Evolutionary conservation across 2,888 invertebrate species (phyloP).

Genomic region (Hypselothyrea guttata): DNA sequence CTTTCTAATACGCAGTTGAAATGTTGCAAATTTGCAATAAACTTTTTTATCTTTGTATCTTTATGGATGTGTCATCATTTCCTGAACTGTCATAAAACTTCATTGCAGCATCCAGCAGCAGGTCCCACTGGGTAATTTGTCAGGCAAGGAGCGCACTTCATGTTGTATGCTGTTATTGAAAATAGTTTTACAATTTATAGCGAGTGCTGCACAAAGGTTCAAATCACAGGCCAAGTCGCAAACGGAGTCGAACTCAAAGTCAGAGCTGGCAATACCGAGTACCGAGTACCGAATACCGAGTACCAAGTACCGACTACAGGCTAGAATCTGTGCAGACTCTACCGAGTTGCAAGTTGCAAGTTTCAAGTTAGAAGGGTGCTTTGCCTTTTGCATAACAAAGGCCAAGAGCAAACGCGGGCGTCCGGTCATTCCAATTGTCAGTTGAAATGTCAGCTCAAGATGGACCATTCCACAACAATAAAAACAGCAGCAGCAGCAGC

Average conservation of each 20-base stretch:
- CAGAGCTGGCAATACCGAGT: constrained; percentile 2
- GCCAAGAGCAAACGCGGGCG: constrained; percentile 27
- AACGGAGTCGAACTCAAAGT: background rate
- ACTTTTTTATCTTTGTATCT: too few species aligned
- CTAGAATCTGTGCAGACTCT: too few species aligned
- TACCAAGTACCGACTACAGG: too few species aligned
- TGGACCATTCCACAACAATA: constrained; percentile 35
- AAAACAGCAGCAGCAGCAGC: constrained; percentile 10
- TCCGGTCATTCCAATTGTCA: constrained; percentile 72
- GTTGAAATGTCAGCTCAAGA: constrained; percentile 75
- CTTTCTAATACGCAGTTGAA: too few species aligned
- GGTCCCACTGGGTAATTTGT: too few species aligned
- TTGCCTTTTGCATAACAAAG: constrained; percentile 73
- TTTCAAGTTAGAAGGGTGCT: constrained; percentile 1
- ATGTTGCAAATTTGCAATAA: too few species aligned
- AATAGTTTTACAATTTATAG: constrained; percentile 77
- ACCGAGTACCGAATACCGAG: background rate
- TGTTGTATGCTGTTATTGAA: constrained; percentile 67
- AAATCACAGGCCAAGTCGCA: constrained; percentile 3
- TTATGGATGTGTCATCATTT: too few species aligned
- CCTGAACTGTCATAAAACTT: too few species aligned
- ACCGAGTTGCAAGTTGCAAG: too few species aligned
- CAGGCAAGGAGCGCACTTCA: background rate
- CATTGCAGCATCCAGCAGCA: too few species aligned
- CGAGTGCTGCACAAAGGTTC: constrained; percentile 48